Base-by-base conservation (phyloP, 2,888 invertebrate species). In the Eupithecia inturbata region DNA sequence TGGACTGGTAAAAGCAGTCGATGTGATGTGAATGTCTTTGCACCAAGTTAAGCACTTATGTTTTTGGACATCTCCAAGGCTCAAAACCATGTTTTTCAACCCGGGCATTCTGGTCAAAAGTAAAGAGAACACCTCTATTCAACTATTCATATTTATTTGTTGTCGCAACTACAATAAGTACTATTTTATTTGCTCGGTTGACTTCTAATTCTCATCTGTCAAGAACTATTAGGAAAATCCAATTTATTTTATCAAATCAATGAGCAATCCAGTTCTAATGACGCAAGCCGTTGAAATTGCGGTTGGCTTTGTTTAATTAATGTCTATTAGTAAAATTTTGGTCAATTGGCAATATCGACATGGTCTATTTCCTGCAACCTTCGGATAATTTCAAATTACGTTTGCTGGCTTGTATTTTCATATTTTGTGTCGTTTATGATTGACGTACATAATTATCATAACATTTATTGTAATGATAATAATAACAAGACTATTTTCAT, bases 261-360 rank as follows among this genome's bases (percentile, higher is more conserved):
- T 66, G 12, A 26, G 6, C 39, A 14, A 36, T 26, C 36, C n/a
- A 33, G 10, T 66, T 22, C 10, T 63, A 3, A 33, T 77, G 70
- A 72, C 67, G 79, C 77, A 77, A 78, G 16, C 73, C 10, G 67
- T 53, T 22, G 53, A 63, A 68, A 63, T 77, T 75, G 76, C 79
- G 79, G 80, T 74, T 68, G 19, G 71, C 74, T 77, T 80, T 79
- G 79, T 79, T 75, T 78, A 73, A 80, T 80, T 78, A 77, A 53
- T 9, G 67, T 66, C 66, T 72, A 80, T 78, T 78, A 71, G 77
- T 75, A 12, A 68, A 73, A 77, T 72, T 73, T 76, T 74, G 74
- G 71, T 64, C 74, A 75, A 77, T 80, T 74, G 72, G 67, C 75
- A 70, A 77, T 74, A 69, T 49, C 57, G 76, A 71, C 74, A 70